These are phyloP conservation scores for Notothenia coriiceps DNA, from an alignment of 2,113 vertebrate species.

Conservation along the genomic window DNA sequence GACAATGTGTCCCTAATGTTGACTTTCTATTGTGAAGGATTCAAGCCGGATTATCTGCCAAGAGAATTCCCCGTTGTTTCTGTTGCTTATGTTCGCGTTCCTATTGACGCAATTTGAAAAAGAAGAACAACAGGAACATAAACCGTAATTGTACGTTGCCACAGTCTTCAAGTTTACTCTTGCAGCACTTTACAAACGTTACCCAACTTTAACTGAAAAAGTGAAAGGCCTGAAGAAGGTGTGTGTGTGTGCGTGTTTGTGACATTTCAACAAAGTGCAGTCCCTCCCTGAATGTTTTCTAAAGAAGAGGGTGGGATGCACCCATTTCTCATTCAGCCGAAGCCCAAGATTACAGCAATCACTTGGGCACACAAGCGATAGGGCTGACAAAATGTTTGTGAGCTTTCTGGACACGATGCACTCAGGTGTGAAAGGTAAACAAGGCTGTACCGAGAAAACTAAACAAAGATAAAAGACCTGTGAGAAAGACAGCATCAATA, in stretches of 20 bases:
- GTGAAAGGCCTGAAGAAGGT: not conserved
- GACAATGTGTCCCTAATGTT: no score
- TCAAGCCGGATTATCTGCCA: no score
- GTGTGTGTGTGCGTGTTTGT: not conserved
- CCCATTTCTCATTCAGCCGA: constrained; percentile 56
- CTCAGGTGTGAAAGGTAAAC: constrained; percentile 72
- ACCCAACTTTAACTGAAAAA: not conserved
- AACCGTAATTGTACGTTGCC: not conserved
- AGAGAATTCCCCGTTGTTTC: no score
- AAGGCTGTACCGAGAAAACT: constrained; percentile 17
- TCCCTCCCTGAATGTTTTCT: constrained; percentile 33
- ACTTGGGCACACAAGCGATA: constrained; percentile 62
- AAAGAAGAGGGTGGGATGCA: constrained; percentile 25
- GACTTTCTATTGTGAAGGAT: no score
- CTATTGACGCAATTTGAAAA: no score
- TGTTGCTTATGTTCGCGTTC: no score
- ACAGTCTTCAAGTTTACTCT: not conserved
- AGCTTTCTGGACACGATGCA: constrained; percentile 56
- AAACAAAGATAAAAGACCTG: constrained; percentile 50
- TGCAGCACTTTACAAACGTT: not conserved
- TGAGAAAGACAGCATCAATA: constrained; percentile 32
- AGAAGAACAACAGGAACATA: not conserved
- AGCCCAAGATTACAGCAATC: constrained; percentile 76
- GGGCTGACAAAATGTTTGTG: constrained; percentile 64
- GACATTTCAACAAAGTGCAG: constrained; percentile 30